phyloP scores from a whole-genome alignment of 1,140 invertebrate genomes.

The Dreissena polymorpha region DNA sequence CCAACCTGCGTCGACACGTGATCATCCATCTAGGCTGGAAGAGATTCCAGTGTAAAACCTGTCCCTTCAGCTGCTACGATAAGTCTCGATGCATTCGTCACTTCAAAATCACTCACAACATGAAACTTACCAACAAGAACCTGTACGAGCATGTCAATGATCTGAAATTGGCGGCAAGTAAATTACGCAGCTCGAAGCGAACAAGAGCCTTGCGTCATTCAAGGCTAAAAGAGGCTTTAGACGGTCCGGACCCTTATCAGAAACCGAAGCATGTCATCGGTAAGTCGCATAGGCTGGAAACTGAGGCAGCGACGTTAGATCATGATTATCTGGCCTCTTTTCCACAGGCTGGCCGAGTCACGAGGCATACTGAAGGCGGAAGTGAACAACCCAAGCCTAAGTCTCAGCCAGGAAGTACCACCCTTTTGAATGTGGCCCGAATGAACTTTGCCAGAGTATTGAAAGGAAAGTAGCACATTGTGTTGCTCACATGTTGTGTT shows the following conservation, averaged over 20 bases:
- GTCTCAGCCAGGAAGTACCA: no score
- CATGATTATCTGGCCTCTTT: no score
- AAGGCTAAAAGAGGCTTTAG: neutral
- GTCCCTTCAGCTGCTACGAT: constrained; percentile 77
- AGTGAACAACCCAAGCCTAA: no score
- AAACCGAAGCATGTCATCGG: neutral
- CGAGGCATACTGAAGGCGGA: no score
- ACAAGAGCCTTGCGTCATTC: constrained; percentile 50
- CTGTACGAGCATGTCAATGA: constrained; percentile 66
- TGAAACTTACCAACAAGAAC: constrained; percentile 49
- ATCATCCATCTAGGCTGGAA: constrained; percentile 79
- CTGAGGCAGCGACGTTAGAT: no score
- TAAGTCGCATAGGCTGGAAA: no score
- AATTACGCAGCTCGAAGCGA: constrained; percentile 61
- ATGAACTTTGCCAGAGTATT: no score
- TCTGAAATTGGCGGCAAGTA: constrained; percentile 66
- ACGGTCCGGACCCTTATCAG: neutral
- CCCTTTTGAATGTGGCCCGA: no score
- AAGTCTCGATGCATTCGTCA: constrained; percentile 76
- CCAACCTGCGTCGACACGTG: constrained; percentile 78
- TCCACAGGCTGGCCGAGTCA: no score
- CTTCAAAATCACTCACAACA: constrained; percentile 69
- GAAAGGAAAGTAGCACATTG: no score
- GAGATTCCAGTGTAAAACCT: constrained; percentile 79
- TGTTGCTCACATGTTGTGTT: no score